Conservation (phyloP, 2,797 vertebrate species). For the Podargus strigoides region DNA sequence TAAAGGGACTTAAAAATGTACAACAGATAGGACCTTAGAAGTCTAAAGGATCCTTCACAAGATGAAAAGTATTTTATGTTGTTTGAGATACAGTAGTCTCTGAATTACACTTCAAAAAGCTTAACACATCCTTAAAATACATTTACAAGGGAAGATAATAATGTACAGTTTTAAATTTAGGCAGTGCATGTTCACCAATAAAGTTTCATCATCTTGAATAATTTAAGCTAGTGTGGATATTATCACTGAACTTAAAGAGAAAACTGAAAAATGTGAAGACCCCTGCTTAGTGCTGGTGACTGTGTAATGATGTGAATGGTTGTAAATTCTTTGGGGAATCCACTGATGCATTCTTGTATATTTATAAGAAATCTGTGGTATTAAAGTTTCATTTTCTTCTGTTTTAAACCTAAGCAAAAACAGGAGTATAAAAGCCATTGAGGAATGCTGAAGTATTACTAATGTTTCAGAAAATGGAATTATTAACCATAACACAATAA, state of each 20-base stretch:
- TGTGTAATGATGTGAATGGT: slow-evolving; percentile 26
- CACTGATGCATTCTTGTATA: slow-evolving; percentile 52
- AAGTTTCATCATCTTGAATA: slow-evolving; percentile 64
- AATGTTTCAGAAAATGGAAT: slow-evolving; percentile 67
- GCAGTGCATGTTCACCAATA: slow-evolving; percentile 57
- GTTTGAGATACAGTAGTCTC: slow-evolving; percentile 60
- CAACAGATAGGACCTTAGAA: slow-evolving; percentile 62
- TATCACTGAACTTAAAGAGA: slow-evolving; percentile 54
- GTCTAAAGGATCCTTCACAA: slow-evolving; percentile 62
- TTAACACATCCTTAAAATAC: slow-evolving; percentile 56
- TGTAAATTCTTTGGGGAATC: slow-evolving; percentile 51
- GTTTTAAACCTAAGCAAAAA: slow-evolving; percentile 31
- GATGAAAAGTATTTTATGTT: slow-evolving; percentile 67
- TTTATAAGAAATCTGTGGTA: slow-evolving; percentile 50
- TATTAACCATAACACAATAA: slow-evolving; percentile 64
- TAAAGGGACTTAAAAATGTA: slow-evolving; percentile 70
- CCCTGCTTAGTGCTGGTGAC: slow-evolving; percentile 56
- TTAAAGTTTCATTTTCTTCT: slow-evolving; percentile 61
- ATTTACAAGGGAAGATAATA: slow-evolving; percentile 65
- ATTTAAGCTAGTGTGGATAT: slow-evolving; percentile 55
- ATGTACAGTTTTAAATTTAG: slow-evolving; percentile 64
- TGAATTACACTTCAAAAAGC: slow-evolving; percentile 59
- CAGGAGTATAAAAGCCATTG: slow-evolving; percentile 29
- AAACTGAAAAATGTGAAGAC: slow-evolving; percentile 58
- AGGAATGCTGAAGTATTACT: slow-evolving; percentile 52